Base-by-base conservation (phyloP, 2,888 invertebrate species). In the Pinctada fucata region DNA sequence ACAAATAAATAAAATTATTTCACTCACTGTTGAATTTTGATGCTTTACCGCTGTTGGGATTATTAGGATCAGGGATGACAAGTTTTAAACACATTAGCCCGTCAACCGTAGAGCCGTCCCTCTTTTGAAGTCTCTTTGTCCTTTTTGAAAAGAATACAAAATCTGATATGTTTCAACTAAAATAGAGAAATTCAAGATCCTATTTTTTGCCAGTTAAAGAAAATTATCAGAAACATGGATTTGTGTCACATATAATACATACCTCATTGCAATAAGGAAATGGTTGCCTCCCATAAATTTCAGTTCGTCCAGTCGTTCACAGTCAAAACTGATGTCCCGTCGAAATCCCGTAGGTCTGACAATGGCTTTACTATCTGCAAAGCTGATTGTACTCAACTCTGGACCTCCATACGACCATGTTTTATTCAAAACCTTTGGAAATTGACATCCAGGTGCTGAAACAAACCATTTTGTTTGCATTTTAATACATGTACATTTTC, bases 231-330 rank as follows among this genome's bases (percentile, higher is more conserved):
- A 31, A 31, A 31, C 31, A 31, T 31, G 31, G 31, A 31, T 31
- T 31, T 31, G 31, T 31, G 31, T 31, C 58, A 10, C 8, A 10
- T 6, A 58, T 58, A 58, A 58, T 58, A 58, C 58, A 6, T 58
- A 58, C 58, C 58, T 58, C 58, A 58, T 58, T 58, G 13, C 58
- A 6, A 13, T 58, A 6, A 58, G 58, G 13, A 58, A 58, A 13
- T 58, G 13, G 13, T 58, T 31, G 31, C 31, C 31, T 31, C 31
- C 31, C 31, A 31, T 31, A 31, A 31, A 31, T 31, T 31, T 31
- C 58, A 58, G 8, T 58, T 58, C 13, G 58, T 58, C 58, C 58
- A 58, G 58, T 58, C 58, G 58, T 58, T 58, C 58, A 58, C 58
- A 58, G 8, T 58, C 58, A 58, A 58, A 58, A 10, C 6, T 31